Evolutionary conservation across 2,888 invertebrate genomes (phyloP).

Genomic region (Calameuta filiformis): DNA sequence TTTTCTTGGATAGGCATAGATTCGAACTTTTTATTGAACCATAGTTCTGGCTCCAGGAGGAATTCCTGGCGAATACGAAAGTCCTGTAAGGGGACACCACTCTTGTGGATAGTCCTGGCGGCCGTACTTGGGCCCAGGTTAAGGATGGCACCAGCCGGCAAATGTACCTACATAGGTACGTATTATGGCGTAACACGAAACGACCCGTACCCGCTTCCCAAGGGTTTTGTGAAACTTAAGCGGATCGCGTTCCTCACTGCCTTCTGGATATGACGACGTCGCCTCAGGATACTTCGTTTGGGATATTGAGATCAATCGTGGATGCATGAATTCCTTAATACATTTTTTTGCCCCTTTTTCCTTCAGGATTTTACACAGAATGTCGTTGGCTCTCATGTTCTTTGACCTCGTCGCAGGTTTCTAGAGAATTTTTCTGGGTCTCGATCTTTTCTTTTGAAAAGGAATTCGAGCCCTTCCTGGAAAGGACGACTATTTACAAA

Average conservation of each 20-base stretch:
- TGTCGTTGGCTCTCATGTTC: neutral
- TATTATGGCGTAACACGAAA: slow-evolving; percentile 1
- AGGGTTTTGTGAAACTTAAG: slow-evolving; percentile 7
- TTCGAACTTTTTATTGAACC: neutral
- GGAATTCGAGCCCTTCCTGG: neutral
- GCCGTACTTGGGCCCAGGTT: neutral
- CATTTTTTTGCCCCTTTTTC: neutral
- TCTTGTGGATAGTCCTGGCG: neutral
- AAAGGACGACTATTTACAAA: neutral
- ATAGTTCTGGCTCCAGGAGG: neutral
- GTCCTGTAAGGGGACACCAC: neutral
- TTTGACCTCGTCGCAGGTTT: neutral
- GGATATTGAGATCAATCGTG: neutral
- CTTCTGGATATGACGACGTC: neutral
- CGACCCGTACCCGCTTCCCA: neutral
- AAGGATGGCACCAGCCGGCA: slow-evolving; percentile 2
- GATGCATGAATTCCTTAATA: neutral
- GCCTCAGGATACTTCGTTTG: neutral
- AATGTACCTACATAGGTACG: neutral
- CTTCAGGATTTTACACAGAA: neutral
- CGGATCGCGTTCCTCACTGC: neutral
- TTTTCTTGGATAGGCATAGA: neutral
- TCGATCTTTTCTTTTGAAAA: neutral
- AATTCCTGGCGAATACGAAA: neutral
- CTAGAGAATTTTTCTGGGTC: neutral